Evolutionary conservation across 2,888 invertebrate species (phyloP).

Genomic region (Rhingia rostrata): DNA sequence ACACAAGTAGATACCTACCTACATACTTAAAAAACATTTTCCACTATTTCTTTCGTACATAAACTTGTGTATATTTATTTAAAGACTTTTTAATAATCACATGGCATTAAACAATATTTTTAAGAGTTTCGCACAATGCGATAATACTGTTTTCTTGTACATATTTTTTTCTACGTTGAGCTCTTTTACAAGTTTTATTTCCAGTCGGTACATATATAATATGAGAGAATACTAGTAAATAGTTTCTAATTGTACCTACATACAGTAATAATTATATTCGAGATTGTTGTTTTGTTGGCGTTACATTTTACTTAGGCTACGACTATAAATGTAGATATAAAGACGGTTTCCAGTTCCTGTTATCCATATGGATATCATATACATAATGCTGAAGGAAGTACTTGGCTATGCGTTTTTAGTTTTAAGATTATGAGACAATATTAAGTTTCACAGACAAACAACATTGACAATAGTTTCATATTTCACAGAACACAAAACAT

Average conservation of each 20-base stretch:
- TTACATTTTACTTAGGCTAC: constrained; percentile 47
- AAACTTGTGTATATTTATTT: constrained; percentile 63
- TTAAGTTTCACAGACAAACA: constrained; percentile 56
- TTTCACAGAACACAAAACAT: constrained; percentile 36
- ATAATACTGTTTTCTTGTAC: constrained; percentile 34
- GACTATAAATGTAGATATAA: constrained; percentile 54
- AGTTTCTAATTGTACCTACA: constrained; percentile 54
- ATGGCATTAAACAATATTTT: constrained; percentile 65
- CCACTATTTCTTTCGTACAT: constrained; percentile 28
- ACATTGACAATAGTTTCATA: constrained; percentile 71
- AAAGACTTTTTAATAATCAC: constrained; percentile 57
- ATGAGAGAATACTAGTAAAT: constrained; percentile 53
- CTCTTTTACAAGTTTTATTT: not conserved
- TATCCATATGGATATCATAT: constrained; percentile 34
- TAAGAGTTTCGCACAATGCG: constrained; percentile 48
- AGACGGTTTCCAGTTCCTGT: constrained; percentile 69
- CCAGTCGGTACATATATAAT: constrained; percentile 16
- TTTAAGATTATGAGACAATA: constrained; percentile 31
- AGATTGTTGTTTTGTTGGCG: constrained; percentile 28
- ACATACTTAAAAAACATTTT: not conserved
- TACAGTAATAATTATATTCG: constrained; percentile 48
- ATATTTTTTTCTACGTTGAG: constrained; percentile 15
- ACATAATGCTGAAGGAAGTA: constrained; percentile 48
- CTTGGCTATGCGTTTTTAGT: no score
- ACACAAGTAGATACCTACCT: not conserved